These are phyloP conservation scores for Spisula solida DNA, from an alignment of 2,888 invertebrate genomes.

Conservation along the genomic window DNA sequence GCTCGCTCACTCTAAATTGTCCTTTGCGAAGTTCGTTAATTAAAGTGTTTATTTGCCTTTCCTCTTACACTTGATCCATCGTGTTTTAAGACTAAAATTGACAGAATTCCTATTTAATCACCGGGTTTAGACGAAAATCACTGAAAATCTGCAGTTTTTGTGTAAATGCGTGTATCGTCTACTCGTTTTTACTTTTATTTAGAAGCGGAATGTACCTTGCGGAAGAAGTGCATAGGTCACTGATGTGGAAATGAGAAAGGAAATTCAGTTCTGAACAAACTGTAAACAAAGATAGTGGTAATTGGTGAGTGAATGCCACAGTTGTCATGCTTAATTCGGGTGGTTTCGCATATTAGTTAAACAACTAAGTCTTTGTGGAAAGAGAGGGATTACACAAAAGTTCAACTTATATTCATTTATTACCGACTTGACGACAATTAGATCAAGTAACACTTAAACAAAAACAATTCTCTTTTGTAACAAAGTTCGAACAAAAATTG, in stretches of 20 bases:
- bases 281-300: conserved; percentile 42
- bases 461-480: not conserved
- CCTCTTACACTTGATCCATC: not conserved
- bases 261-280: conserved; percentile 18
- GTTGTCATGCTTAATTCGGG: conserved; percentile 20
- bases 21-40: not conserved
- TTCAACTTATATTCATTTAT: not conserved
- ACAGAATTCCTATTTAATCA: not conserved
- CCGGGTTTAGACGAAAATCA: not conserved
- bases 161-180: conserved; percentile 4
- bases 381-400: not conserved
- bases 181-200: not conserved
- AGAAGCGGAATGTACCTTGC: not conserved
- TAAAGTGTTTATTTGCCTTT: not conserved
- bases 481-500: not conserved
- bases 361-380: not conserved
- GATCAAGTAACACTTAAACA: not conserved
- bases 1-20: not conserved
- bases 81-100: not conserved
- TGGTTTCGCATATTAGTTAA: conserved; percentile 5
- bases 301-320: not conserved
- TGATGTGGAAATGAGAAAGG: conserved; percentile 23
- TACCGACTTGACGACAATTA: not conserved
- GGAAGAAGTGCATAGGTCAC: conserved; percentile 17
- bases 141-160: not conserved